Conservation (phyloP, 2,113 vertebrate species). For the Lampris megalopsis region DNA sequence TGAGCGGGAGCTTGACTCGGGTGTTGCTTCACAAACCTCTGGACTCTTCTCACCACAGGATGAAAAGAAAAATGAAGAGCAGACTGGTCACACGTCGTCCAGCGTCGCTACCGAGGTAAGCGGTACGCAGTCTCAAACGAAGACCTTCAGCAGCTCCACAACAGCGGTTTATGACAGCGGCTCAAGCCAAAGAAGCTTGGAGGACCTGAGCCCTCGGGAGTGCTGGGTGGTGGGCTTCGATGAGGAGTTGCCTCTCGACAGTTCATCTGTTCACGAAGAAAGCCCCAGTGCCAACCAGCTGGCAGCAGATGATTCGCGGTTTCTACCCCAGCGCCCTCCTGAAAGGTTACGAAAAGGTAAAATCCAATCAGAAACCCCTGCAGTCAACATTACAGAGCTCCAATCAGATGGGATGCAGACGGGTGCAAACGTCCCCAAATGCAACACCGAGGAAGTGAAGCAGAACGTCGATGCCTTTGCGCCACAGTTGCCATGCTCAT, state of each 20-base stretch:
- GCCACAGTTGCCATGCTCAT: background rate
- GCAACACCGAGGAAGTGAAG: constrained; percentile 21
- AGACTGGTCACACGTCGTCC: background rate
- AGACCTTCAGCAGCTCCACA: constrained; percentile 39
- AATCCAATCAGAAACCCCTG: background rate
- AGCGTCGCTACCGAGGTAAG: background rate
- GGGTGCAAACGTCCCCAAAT: constrained; percentile 9
- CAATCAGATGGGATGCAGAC: constrained; percentile 49
- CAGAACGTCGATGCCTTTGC: background rate
- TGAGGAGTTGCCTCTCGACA: constrained; percentile 71
- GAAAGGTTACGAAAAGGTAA: background rate
- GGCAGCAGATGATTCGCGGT: background rate
- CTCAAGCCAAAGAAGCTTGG: constrained; percentile 47
- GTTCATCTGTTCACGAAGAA: constrained; percentile 75
- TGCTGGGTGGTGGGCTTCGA: constrained; percentile 65
- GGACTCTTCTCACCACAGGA: constrained; percentile 66
- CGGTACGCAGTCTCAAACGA: constrained; percentile 22
- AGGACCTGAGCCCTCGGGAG: constrained; percentile 38
- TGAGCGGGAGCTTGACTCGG: constrained; percentile 74
- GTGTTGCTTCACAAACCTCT: constrained; percentile 72
- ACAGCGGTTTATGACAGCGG: constrained; percentile 38
- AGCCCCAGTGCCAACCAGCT: background rate
- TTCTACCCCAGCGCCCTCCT: constrained; percentile 15
- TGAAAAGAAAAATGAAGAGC: constrained; percentile 49
- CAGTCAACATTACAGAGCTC: constrained; percentile 44